Base-by-base conservation (phyloP, 2,888 invertebrate genomes). In the Cabera pusaria region DNA sequence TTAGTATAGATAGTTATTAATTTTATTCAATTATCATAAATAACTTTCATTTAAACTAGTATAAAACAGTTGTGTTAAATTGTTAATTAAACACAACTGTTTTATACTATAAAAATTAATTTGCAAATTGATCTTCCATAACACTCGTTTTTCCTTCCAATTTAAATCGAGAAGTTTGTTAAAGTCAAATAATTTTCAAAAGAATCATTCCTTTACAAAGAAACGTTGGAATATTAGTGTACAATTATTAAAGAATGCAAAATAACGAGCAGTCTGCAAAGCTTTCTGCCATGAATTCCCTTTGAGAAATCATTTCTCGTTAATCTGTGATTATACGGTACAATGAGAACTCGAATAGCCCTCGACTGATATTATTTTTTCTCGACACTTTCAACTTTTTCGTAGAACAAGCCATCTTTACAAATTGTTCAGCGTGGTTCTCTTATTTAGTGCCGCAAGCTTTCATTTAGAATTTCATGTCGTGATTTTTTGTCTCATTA, bases 271-370 rank as follows among this genome's bases (percentile, higher is more conserved):
- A 44, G 37, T 52, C 18, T 23, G 28, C 36, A 32, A 25, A 42
- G 27, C 38, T 26, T 37, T 24, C 23, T 39, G 31, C 43, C 29
- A 26, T 41, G 36, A 43, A 44, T 34, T 25, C 43, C 38, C 48
- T 59, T 59, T 59, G 52, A 48, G 45, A 44, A 62, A 64, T 58
- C 49, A 55, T 54, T 59, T 50, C 54, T 54, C 55, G 56, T 66
- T 55, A 61, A 59, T 52, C 56, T 52, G 36, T 55, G 56, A 67
- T 63, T 58, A 64, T 40, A 28, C 43, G 34, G 35, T 48, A 58
- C 55, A 56, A 52, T 44, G 53, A 38, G 39, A 58, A 58, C 55
- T 48, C 44, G 45, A 59, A 63, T 54, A 42, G 49, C 44, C 34
- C 37, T 37, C 20, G 27, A 27, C 31, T 27, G 29, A 23, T 38